Conservation (phyloP, 2,113 vertebrate genomes). For the Percopsis transmontana region DNA sequence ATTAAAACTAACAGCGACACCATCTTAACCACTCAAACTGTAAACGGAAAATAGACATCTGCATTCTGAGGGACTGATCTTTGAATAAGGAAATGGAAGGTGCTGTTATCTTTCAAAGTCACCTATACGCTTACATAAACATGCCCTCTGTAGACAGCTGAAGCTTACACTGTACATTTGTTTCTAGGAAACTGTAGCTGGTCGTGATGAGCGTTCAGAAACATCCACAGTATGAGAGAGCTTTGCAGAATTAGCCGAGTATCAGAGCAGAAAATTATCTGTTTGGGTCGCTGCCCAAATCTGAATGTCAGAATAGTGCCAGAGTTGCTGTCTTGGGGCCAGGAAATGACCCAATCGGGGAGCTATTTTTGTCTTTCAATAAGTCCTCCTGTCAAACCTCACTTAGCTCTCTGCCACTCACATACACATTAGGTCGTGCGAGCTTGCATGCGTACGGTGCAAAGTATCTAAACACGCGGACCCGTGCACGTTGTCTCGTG, state of each 20-base stretch:
- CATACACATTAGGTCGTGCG: not conserved
- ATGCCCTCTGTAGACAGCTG: not conserved
- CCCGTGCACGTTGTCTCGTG: not conserved
- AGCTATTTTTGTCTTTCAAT: not conserved
- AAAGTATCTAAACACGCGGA: no score
- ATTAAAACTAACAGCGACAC: no score
- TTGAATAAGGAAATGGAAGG: not conserved
- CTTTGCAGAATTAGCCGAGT: not conserved
- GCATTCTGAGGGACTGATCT: not conserved
- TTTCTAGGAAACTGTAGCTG: not conserved
- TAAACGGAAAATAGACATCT: not conserved
- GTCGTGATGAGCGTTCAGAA: not conserved
- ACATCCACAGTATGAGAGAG: not conserved
- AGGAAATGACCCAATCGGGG: slow-evolving; percentile 20
- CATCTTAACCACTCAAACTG: no score
- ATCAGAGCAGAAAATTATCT: not conserved
- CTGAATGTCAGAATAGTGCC: slow-evolving; percentile 1
- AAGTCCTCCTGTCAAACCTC: slow-evolving; percentile 25
- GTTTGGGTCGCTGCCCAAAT: not conserved
- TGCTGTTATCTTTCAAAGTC: not conserved
- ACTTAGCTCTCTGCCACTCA: slow-evolving; percentile 35
- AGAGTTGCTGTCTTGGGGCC: not conserved
- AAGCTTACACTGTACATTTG: not conserved
- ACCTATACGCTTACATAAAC: not conserved
- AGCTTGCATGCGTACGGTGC: no score